Percentiles rank a stretch among this genome's conserved stretches.
Conservation (phyloP, 2,888 invertebrate genomes). For the Mongoloraphidia duomilia region DNA sequence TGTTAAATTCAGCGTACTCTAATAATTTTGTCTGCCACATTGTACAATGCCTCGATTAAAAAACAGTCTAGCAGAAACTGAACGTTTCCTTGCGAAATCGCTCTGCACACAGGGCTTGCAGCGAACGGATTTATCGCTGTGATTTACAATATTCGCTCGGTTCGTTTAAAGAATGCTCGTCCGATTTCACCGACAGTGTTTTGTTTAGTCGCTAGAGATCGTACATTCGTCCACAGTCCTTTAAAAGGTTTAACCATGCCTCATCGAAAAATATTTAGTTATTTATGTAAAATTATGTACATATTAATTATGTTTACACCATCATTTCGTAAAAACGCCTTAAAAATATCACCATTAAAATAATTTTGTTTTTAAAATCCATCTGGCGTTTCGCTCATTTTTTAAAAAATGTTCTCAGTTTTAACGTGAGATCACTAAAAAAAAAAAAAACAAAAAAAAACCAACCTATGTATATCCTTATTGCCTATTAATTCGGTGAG, state of each 20-base stretch:
- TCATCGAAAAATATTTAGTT: neutral
- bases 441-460: neutral
- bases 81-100: slow-evolving; percentile 16
- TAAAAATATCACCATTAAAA: no score
- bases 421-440: no score
- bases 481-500: neutral
- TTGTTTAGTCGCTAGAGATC: no score
- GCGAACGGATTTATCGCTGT: neutral
- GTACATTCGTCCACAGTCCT: no score
- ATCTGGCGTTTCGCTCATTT: no score
- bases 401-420: no score
- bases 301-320: neutral
- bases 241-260: no score
- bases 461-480: neutral
- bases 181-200: no score
- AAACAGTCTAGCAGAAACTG: slow-evolving; percentile 25
- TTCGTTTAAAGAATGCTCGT: no score
- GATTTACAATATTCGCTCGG: neutral
- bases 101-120: neutral
- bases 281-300: neutral
- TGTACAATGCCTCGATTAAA: slow-evolving; percentile 14
- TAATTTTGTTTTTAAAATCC: no score
- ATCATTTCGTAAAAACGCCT: neutral
- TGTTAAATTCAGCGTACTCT: neutral
- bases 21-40: slow-evolving; percentile 6